Evolutionary conservation across 2,797 vertebrate genomes (phyloP), one percentile per base, ranked within the genome.

Genomic region (Scomberomorus guttatus): DNA sequence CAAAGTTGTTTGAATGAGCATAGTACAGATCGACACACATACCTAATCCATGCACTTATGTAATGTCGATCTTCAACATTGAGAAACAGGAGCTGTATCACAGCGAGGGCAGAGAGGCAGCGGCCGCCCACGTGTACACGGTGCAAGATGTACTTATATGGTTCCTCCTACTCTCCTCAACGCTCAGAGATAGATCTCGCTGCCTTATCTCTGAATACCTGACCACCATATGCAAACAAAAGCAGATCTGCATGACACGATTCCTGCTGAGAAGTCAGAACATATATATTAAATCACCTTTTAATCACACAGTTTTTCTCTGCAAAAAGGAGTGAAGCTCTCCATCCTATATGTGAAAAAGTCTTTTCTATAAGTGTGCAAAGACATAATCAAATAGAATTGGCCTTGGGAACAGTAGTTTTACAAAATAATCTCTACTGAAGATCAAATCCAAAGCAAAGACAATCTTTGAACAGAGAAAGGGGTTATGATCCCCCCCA

Each of bases 101-200:
- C 83, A 69, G 84, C 68, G 75, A 83, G 84, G 81, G 70, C 72
- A 74, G 80, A 82, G 87, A 92, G 86, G 88, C 73, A 59, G 71
- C 64, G 66, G 74, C 65, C 80, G 32, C 94, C 94, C 91, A 93
- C 95, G n/a, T 74, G 78, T 67, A 69, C 71, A 72, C 48, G 11
- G 65, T 82, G 74, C 67, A 90, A 91, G 86, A 93, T 91, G 85
- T 76, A 83, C 85, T 92, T 90, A 74, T 86, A 76, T 46, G 81
- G 89, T 72, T 86, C 86, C 75, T 88, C 80, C 72, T 61, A 76
- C 81, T 80, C 84, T 62, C 67, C 74, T 71, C 50, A 52, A 15
- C 46, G 27, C 73, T 71, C 74, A 37, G 39, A 56, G 54, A 59
- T 58, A 34, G 29, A 77, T 63, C 65, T 85, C 56, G 37, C 48